Base-by-base conservation (phyloP, 2,888 invertebrate genomes). In the Tenthredo livida region DNA sequence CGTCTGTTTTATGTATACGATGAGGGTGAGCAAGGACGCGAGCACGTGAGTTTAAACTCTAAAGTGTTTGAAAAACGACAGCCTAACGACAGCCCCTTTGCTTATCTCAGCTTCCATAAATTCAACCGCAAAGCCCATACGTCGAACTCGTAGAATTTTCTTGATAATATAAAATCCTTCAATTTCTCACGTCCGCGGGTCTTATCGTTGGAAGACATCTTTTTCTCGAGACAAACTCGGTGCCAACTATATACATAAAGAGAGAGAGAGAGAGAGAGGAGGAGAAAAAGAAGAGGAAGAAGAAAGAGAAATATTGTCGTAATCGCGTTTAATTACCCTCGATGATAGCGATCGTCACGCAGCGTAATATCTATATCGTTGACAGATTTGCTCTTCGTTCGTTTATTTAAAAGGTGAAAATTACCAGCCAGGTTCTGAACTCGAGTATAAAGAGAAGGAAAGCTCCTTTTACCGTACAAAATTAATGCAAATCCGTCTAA, bases 61-160 rank as follows among this genome's bases (percentile, higher is more conserved):
- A n/a, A 83, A 83, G 67, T 67, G 83, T 83, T 83, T 83, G 67
- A 83, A 43, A 67, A 83, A 83, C 47, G 83, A 83, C 67, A 67
- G 67, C 70, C 83, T 80, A 61, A 80, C 80, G 61, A 80, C 80
- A 61, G 65, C 80, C 80, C 61, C 67, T 54, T 65, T 43, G 80
- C 61, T 80, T 80, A 80, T 80, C 80, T 80, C 2, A 37, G 25
- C 43, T 83, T 67, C 83, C 43, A 67, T 83, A 83, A 83, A 83
- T 83, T 83, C 7, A 29, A 58, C 77, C 80, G 40, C 80, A 58
- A 25, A 80, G 61, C 80, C 37, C 50, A 54, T 77, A 77, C 77
- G 77, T 77, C 77, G 77, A 54, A 77, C 37, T n/a, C 40, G 61
- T 40, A 33, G 40, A 61, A 80, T 80, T 37, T 61, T 37, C 61